Percentiles rank a stretch among this genome's conserved stretches.
phyloP scores from a whole-genome alignment of 2,888 invertebrate species.

The Anoplius nigerrimus region DNA sequence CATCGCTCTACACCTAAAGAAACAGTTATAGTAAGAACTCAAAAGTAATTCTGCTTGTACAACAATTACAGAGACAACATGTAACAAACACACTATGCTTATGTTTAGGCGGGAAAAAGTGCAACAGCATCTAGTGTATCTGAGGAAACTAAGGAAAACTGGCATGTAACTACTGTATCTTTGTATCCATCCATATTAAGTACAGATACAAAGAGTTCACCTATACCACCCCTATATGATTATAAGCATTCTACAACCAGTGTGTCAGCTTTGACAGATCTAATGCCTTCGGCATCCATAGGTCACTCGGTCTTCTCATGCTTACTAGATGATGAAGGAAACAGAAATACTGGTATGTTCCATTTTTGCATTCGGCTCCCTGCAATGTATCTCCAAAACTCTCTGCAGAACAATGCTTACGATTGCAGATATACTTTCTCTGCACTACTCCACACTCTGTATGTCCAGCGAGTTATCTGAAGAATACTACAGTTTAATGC shows the following conservation, averaged over 20 bases:
- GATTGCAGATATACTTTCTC: slow-evolving; percentile 64
- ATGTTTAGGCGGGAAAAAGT: slow-evolving; percentile 60
- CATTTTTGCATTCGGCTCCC: background rate
- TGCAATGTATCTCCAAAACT: background rate
- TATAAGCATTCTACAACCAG: slow-evolving; percentile 55
- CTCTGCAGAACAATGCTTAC: background rate
- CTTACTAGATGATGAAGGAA: slow-evolving; percentile 77
- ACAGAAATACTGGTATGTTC: slow-evolving; percentile 70
- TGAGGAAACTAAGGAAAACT: slow-evolving; percentile 72
- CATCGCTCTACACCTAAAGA: slow-evolving; percentile 66
- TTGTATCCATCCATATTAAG: slow-evolving; percentile 59
- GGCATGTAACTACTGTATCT: slow-evolving; percentile 63
- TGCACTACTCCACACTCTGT: slow-evolving; percentile 70
- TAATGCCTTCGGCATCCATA: slow-evolving; percentile 66
- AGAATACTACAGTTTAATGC: slow-evolving; percentile 68
- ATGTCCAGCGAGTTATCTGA: slow-evolving; percentile 57
- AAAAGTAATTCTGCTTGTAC: background rate
- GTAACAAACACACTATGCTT: background rate
- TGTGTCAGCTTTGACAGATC: slow-evolving; percentile 59
- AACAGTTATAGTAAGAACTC: slow-evolving; percentile 60
- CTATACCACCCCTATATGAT: slow-evolving; percentile 52
- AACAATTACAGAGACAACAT: background rate
- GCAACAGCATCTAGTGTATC: slow-evolving; percentile 61
- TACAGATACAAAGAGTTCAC: slow-evolving; percentile 49
- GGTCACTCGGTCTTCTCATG: slow-evolving; percentile 76